Evolutionary conservation across 2,113 vertebrate genomes (phyloP).

Genomic region (Paralichthys olivaceus): DNA sequence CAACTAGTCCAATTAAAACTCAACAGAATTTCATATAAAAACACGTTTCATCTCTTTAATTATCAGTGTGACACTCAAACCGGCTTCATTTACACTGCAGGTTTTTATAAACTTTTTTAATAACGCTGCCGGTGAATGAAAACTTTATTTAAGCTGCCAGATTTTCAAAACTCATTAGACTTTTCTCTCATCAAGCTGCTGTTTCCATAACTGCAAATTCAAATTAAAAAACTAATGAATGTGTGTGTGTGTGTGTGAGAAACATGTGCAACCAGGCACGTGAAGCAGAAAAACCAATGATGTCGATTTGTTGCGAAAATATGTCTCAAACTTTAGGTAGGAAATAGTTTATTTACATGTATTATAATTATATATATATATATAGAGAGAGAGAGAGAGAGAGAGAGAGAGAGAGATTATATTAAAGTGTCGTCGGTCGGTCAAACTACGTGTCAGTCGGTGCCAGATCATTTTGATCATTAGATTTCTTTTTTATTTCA

Average conservation of each 20-base stretch:
- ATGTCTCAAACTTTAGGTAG: too few species aligned
- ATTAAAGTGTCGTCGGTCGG: too few species aligned
- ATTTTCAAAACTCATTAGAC: conserved; percentile 38
- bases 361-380: too few species aligned
- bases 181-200: not conserved
- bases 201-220: not conserved
- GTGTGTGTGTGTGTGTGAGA: not conserved
- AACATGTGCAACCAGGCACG: too few species aligned
- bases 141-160: conserved; percentile 30
- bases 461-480: too few species aligned
- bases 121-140: conserved; percentile 24
- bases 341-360: too few species aligned
- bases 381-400: too few species aligned
- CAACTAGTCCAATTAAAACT: not conserved
- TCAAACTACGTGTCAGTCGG: too few species aligned
- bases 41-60: conserved; percentile 19
- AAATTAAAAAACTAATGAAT: not conserved
- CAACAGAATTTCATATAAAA: not conserved
- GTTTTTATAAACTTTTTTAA: conserved; percentile 43
- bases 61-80: conserved; percentile 1
- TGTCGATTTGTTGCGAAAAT: too few species aligned
- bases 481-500: too few species aligned
- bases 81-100: not conserved
- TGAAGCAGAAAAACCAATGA: too few species aligned
- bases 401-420: too few species aligned